Percentiles rank a stretch among this genome's conserved stretches.
Evolutionary conservation across 2,797 vertebrate species (phyloP).

Genomic region (Bradypodion pumilum): DNA sequence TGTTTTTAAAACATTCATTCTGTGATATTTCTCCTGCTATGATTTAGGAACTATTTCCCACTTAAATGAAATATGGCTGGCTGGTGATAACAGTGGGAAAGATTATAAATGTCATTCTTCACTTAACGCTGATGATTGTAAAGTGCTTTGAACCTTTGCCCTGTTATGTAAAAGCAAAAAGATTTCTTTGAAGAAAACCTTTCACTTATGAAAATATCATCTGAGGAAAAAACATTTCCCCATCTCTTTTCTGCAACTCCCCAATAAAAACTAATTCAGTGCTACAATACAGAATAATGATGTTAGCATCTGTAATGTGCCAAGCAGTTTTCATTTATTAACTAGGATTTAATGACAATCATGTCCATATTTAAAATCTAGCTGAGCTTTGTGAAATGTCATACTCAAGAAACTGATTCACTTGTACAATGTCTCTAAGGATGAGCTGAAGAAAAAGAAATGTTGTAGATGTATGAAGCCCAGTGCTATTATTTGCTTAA

Average conservation of each 20-base stretch:
- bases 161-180: neutral
- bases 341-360: slow-evolving; percentile 46
- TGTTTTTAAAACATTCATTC: slow-evolving; percentile 18
- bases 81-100: neutral
- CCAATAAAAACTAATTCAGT: neutral
- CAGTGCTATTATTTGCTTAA: slow-evolving; percentile 7
- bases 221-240: slow-evolving; percentile 32
- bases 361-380: slow-evolving; percentile 33
- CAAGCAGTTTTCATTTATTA: slow-evolving; percentile 42
- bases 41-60: slow-evolving; percentile 3
- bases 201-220: slow-evolving; percentile 29
- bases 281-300: slow-evolving; percentile 1
- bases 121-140: neutral
- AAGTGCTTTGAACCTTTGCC: neutral
- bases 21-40: neutral
- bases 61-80: neutral
- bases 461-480: neutral
- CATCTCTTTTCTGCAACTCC: slow-evolving; percentile 24
- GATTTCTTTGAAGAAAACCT: neutral
- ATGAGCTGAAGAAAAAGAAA: slow-evolving; percentile 32
- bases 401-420: slow-evolving; percentile 21
- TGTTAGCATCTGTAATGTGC: slow-evolving; percentile 35
- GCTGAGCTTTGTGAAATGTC: slow-evolving; percentile 18
- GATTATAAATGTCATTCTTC: neutral
- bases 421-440: neutral